A percentile compares a stretch with the other conserved stretches of the same genome.
Conservation (phyloP, 2,888 invertebrate species). For the Tenthredo scrophulariae region DNA sequence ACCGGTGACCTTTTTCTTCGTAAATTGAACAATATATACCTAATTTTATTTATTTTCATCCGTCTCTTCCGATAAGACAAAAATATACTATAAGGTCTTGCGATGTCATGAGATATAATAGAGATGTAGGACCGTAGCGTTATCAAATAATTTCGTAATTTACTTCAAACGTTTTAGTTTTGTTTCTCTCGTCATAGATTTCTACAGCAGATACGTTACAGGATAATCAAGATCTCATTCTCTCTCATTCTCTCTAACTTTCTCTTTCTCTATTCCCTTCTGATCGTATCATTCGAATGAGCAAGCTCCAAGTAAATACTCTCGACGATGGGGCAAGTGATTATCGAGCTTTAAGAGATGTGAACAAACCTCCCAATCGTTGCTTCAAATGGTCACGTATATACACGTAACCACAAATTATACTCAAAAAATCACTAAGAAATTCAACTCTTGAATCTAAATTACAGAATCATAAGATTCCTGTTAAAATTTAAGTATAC, state of each 20-base stretch:
- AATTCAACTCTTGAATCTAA: too few species aligned
- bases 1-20: background rate
- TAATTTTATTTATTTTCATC: background rate
- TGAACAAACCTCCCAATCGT: background rate
- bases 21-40: background rate
- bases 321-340: background rate
- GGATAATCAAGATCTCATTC: background rate
- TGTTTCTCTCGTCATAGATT: conserved; percentile 9
- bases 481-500: background rate
- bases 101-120: background rate
- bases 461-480: background rate
- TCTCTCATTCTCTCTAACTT: background rate
- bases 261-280: background rate
- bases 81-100: background rate
- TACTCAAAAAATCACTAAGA: background rate
- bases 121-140: background rate
- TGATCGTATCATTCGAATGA: conserved; percentile 34
- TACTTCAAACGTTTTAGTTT: background rate
- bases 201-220: background rate
- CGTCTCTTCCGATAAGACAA: background rate
- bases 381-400: background rate
- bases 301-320: conserved; percentile 37
- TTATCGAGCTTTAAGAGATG: conserved; percentile 45
- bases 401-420: background rate
- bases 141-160: conserved; percentile 15